Conservation (phyloP, 2,113 vertebrate species). For the Haplotaxodon microlepis region DNA sequence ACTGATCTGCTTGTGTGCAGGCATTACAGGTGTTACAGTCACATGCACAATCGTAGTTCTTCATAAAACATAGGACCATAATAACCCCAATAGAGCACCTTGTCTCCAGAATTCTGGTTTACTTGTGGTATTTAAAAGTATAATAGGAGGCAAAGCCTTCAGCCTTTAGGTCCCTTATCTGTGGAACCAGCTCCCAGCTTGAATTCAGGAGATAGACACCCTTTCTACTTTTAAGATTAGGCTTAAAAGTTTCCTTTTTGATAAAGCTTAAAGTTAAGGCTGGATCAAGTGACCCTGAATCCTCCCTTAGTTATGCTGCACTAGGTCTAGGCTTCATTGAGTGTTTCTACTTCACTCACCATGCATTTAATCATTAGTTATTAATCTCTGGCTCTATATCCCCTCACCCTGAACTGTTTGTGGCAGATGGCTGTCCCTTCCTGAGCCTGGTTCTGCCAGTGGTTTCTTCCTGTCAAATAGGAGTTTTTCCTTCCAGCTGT, state of each 20-base stretch:
- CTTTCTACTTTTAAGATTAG: not conserved
- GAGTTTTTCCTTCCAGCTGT: not conserved
- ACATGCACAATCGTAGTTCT: not conserved
- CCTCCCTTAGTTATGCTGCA: not conserved
- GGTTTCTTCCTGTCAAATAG: not conserved
- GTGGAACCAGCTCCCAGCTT: not conserved
- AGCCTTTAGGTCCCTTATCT: not conserved
- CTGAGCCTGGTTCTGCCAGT: not conserved
- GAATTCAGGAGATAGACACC: not conserved
- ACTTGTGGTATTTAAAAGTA: not conserved
- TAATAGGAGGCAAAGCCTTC: not conserved
- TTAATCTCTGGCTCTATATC: not conserved
- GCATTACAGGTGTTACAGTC: not conserved
- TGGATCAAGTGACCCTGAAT: not conserved
- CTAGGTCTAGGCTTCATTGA: not conserved
- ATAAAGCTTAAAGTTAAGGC: not conserved
- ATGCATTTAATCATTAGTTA: not conserved
- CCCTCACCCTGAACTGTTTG: not conserved
- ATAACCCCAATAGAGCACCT: not conserved
- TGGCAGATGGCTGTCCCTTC: not conserved
- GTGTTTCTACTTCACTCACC: not conserved
- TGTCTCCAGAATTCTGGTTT: not conserved
- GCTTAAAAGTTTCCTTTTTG: not conserved
- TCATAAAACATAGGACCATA: not conserved
- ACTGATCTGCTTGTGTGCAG: slow-evolving; percentile 53